Evolutionary conservation across 2,888 invertebrate genomes (phyloP), one percentile per base, ranked within the genome.

Genomic region (Chrysolina oricalcia): DNA sequence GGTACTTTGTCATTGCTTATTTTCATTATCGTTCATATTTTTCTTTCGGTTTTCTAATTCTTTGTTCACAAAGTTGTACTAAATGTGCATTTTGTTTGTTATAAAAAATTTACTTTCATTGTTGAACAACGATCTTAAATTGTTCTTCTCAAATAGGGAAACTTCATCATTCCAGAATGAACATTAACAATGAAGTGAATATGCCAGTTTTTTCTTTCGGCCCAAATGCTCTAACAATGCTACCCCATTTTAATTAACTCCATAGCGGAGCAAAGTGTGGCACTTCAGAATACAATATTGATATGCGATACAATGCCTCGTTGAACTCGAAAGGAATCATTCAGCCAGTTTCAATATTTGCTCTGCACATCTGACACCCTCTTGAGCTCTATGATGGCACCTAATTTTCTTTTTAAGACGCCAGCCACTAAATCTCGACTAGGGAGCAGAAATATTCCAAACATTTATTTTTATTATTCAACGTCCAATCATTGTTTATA

Each of bases 271-370:
- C 72, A 72, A 72, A 79, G 79, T 85, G 80, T 80, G 83, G 83
- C 86, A 84, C 87, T 87, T 83, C 83, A 87, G 86, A 86, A 84
- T 85, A 86, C 87, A 87, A 87, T 87, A 87, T 87, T 87, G 87
- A 87, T 87, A 83, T 85, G 83, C 80, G 77, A 77, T 76, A 76
- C 70, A 80, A 83, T 82, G 82, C 82, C 78, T 81, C 76, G 82
- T 81, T 83, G 84, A 80, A 80, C 80, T 82, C 80, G 78, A 84
- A 84, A 86, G 84, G 85, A 85, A 83, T 83, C 80, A 76, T 78
- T 72, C 73, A 75, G 76, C 78, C 81, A 81, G 82, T 80, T 81
- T 79, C 81, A 80, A 80, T 84, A 81, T 85, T 84, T 84, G 81
- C 79, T 74, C 76, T 81, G 83, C 81, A 82, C 85, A 85, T 84